Evolutionary conservation across 2,888 invertebrate genomes (phyloP), one percentile per base, ranked within the genome.

Genomic region (Thelaira solivaga): DNA sequence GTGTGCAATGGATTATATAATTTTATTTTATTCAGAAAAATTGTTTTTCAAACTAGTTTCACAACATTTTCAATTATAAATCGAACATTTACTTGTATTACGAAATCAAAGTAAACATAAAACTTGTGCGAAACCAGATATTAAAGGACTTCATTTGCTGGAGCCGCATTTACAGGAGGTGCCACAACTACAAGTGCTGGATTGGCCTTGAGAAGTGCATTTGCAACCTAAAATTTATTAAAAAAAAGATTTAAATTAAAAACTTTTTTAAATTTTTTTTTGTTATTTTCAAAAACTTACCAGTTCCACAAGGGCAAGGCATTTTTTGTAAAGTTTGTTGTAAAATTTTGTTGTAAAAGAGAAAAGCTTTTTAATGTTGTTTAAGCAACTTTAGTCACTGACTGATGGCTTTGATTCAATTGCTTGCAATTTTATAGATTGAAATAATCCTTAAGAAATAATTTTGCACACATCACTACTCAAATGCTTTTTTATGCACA

Each of bases 241-340:
- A n/a, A n/a, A n/a, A n/a, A n/a, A n/a, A n/a, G n/a, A n/a, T n/a
- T n/a, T n/a, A n/a, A n/a, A n/a, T n/a, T n/a, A n/a, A n/a, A n/a
- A n/a, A n/a, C n/a, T n/a, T n/a, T n/a, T n/a, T n/a, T n/a, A 20
- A n/a, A n/a, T 10, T n/a, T n/a, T 34, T n/a, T 2, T 1, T 34
- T 1, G 4, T 24, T 26, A n/a, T 18, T 8, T 31, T 43, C n/a
- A n/a, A 16, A 53, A 53, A 84, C 87, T 85, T 81, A 86, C 86
- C 86, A 71, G 80, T 82, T 86, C 87, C 86, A 82, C 86, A 86
- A 80, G 86, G 87, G 84, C 87, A 86, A 83, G 85, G 84, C 85
- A 86, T 86, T 53, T 85, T 84, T 29, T 41, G 59, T 45, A 11
- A 22, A 75, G 62, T 69, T 49, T 39, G 39, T 39, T 47, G 10